Evolutionary conservation across 2,113 vertebrate genomes (phyloP).

Genomic region (Empidonax alnorum): DNA sequence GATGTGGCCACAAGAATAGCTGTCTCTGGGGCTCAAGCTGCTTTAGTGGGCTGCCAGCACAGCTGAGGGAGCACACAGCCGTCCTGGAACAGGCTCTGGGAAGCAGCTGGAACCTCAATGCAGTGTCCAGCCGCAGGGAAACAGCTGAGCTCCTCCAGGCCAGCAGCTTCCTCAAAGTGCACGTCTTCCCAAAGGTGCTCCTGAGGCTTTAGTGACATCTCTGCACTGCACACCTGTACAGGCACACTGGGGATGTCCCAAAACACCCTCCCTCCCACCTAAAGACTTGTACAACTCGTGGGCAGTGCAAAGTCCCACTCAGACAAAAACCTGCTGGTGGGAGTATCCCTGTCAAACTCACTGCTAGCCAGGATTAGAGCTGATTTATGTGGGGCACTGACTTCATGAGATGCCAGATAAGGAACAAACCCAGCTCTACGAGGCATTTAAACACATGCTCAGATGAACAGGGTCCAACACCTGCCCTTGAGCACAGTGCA

Average conservation of each 20-base stretch:
- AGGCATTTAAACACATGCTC: not conserved
- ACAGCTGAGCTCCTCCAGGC: not conserved
- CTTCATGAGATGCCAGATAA: not conserved
- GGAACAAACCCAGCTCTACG: not conserved
- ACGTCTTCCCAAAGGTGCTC: not conserved
- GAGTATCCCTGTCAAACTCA: not conserved
- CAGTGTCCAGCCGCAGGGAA: not conserved
- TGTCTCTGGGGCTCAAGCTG: not conserved
- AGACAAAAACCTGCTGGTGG: not conserved
- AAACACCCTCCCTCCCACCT: not conserved
- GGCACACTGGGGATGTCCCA: not conserved
- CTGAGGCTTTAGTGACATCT: not conserved
- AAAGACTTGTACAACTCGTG: not conserved
- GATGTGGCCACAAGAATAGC: not conserved
- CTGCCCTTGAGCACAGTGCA: not conserved
- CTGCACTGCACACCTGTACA: not conserved
- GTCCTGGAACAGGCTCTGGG: not conserved
- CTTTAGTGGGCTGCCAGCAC: not conserved
- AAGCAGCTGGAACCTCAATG: not conserved
- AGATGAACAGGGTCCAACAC: not conserved
- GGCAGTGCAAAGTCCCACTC: not conserved
- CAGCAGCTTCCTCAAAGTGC: not conserved
- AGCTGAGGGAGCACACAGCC: not conserved
- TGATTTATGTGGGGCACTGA: not conserved
- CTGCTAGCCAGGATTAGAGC: not conserved